Evolutionary conservation across 2,797 vertebrate species (phyloP).

Genomic region (Synaphobranchus kaupii): DNA sequence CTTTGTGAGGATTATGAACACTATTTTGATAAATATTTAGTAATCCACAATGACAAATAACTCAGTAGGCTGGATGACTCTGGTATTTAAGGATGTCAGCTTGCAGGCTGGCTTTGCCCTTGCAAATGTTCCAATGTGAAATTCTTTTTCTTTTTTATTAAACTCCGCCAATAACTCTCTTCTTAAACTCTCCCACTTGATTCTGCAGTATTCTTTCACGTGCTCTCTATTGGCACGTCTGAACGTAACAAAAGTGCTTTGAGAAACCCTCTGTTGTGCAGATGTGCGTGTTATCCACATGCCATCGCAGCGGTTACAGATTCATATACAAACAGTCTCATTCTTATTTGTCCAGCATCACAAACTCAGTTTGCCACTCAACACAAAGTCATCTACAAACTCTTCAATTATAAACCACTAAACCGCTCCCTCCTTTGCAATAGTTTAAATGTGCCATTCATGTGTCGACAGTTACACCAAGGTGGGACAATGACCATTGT

Average conservation of each 20-base stretch:
- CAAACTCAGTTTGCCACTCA: background rate
- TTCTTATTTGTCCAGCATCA: background rate
- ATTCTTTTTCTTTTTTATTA: background rate
- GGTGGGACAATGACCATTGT: background rate
- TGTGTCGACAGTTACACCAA: background rate
- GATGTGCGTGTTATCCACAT: background rate
- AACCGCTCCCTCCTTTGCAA: background rate
- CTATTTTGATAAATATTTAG: background rate
- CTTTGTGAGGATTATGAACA: background rate
- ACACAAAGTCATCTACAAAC: background rate
- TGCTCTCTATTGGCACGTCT: background rate
- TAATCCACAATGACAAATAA: background rate
- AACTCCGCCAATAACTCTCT: background rate
- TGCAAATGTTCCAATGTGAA: background rate
- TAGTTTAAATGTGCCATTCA: background rate
- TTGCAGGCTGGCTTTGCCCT: background rate
- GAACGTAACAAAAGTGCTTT: background rate
- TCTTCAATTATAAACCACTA: background rate
- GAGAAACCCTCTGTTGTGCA: background rate
- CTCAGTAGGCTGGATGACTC: background rate
- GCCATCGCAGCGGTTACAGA: background rate
- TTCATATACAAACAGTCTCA: background rate
- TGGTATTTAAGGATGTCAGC: background rate
- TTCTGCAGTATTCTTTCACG: background rate
- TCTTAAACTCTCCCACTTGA: background rate